Evolutionary conservation across 2,888 invertebrate species (phyloP).

Genomic region (Aplocera efformata): DNA sequence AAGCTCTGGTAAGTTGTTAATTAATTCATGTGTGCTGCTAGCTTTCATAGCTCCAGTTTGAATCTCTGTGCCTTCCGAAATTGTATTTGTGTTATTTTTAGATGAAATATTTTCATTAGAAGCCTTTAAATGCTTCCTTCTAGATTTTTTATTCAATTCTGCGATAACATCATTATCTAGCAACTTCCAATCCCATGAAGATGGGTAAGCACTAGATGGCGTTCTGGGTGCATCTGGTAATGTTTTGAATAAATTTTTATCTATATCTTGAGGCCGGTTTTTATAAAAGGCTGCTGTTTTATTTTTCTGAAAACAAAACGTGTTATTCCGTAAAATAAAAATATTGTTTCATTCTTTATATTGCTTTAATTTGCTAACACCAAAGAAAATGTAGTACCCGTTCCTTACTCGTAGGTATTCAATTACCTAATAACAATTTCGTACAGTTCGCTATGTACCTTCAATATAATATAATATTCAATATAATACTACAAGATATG

Average conservation of each 20-base stretch:
- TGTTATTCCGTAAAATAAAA: background rate
- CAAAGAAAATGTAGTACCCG: too few relatives aligned
- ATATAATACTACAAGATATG: too few relatives aligned
- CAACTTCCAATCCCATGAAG: constrained; percentile 87
- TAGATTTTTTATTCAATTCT: constrained; percentile 64
- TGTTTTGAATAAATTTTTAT: constrained; percentile 84
- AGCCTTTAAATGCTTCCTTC: constrained; percentile 60
- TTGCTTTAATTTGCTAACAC: too few relatives aligned
- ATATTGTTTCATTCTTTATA: too few relatives aligned
- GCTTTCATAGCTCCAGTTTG: constrained; percentile 57
- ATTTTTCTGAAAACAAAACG: constrained; percentile 83
- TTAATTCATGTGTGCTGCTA: constrained; percentile 70
- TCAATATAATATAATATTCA: too few relatives aligned
- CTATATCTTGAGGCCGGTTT: constrained; percentile 88
- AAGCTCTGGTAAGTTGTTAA: constrained; percentile 66
- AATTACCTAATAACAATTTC: too few relatives aligned
- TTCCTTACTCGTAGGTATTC: too few relatives aligned
- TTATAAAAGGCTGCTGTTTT: constrained; percentile 90
- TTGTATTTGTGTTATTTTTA: constrained; percentile 65
- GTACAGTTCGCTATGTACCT: too few relatives aligned
- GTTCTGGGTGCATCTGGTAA: constrained; percentile 91
- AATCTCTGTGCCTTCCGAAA: constrained; percentile 58
- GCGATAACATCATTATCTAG: constrained; percentile 75
- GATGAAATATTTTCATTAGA: constrained; percentile 72
- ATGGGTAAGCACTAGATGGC: constrained; percentile 84